Evolutionary conservation across 2,797 vertebrate genomes (phyloP).

Genomic region (Potorous gilbertii): DNA sequence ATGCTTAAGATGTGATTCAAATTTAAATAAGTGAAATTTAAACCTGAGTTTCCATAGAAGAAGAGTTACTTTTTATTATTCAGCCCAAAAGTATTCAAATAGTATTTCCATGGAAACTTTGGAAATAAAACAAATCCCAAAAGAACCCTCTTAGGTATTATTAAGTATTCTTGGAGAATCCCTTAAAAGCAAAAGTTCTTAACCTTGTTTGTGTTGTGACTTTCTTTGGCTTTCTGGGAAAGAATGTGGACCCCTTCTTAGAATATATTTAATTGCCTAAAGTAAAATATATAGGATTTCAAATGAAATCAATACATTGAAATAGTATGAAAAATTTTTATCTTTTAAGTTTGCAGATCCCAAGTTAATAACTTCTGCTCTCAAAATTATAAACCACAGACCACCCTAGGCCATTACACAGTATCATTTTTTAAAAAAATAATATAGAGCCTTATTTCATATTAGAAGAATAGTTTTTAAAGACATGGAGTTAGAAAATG

Average conservation of each 20-base stretch:
- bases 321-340: not conserved
- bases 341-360: not conserved
- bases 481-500: conserved; percentile 83
- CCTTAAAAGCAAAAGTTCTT: not conserved
- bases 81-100: conserved; percentile 5
- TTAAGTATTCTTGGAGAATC: not conserved
- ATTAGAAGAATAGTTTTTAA: conserved; percentile 80
- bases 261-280: not conserved
- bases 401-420: conserved; percentile 58
- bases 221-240: not conserved
- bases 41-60: conserved; percentile 23
- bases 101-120: conserved; percentile 15
- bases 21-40: conserved; percentile 27
- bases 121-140: conserved; percentile 57
- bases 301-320: not conserved
- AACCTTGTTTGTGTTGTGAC: not conserved
- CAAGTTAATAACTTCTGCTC: conserved; percentile 7
- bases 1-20: not conserved
- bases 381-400: conserved; percentile 47
- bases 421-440: conserved; percentile 61
- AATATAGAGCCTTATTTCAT: conserved; percentile 61
- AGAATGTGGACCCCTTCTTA: not conserved
- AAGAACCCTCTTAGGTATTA: conserved; percentile 5
- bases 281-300: not conserved
- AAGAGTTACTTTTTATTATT: conserved; percentile 24